Evolutionary conservation across 1,140 invertebrate genomes (phyloP).

Genomic region (Nomia melanderi): DNA sequence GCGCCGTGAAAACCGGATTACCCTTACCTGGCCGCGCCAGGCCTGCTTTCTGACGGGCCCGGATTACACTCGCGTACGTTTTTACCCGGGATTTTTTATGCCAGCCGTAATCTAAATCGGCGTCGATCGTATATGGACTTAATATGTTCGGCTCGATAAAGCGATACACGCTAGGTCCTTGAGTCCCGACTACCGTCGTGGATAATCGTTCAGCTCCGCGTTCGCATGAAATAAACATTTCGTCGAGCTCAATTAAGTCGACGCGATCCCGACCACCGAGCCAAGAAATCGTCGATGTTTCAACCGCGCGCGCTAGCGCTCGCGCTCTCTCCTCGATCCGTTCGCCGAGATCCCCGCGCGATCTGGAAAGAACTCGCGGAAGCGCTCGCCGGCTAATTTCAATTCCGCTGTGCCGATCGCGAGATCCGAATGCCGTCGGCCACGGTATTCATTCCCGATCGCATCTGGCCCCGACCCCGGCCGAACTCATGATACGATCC

Average conservation of each 20-base stretch:
- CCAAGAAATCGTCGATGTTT: not conserved
- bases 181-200: not conserved
- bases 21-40: constrained; percentile 1
- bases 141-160: constrained; percentile 16
- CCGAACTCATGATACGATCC: constrained; percentile 26
- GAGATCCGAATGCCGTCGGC: not conserved
- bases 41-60: not conserved
- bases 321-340: no score
- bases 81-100: constrained; percentile 26
- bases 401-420: constrained; percentile 25
- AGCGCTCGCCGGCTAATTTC: constrained; percentile 41
- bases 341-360: not conserved
- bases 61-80: constrained; percentile 54
- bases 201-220: constrained; percentile 2
- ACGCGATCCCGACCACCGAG: not conserved
- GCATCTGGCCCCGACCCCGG: constrained; percentile 31
- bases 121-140: constrained; percentile 33
- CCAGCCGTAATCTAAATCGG: constrained; percentile 36
- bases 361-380: constrained; percentile 20
- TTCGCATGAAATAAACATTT: constrained; percentile 24
- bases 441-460: constrained; percentile 10
- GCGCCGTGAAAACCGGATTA: constrained; percentile 62
- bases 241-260: constrained; percentile 31
- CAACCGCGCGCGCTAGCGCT: no score
- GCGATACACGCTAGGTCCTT: not conserved